Evolutionary conservation across 1,140 invertebrate genomes (phyloP), one percentile per base, ranked within the genome.

Genomic region (Sinella curviseta): DNA sequence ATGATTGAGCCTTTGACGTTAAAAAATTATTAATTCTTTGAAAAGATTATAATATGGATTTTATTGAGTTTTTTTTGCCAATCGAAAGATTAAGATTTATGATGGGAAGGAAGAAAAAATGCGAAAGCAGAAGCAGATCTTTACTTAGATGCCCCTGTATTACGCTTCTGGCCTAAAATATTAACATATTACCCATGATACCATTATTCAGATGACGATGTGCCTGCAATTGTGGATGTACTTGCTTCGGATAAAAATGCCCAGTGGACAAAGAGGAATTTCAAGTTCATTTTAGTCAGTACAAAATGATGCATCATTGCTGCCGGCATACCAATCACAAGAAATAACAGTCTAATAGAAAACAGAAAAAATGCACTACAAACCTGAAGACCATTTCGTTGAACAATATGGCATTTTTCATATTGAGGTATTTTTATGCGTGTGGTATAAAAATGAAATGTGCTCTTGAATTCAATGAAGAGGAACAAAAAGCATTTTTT

Each of bases 241-340:
- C n/a, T 48, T 48, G 20, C 20, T 48, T 48, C 39, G 39, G 8
- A 20, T 48, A n/a, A n/a, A n/a, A n/a, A 48, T 48, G 39, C 39
- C 39, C 39, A 20, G 20, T 48, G 39, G 39, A 48, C 39, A 48
- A 12, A 8, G 8, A 16, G 24, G 57, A 60, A 60, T 60, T 60
- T 60, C 57, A 60, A 60, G 57, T n/a, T 60, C 57, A 60, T 26
- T 60, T 60, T 60, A 17, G 57, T 26, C 4, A 60, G 24, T 4
- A 60, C n/a, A 60, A 60, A 3, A 26, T 60, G 57, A 60, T 60
- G 57, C 24, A 60, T 26, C 57, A 60, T 60, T 60, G 57, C 57
- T 60, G 57, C 57, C 57, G 57, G 57, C 57, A 4, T 60, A 48
- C 39, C 39, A 20, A 8, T 12, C 39, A 20, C 39, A 8, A 48